These are phyloP conservation scores for Triplophysa tibetana DNA, from an alignment of 2,113 vertebrate species.

Conservation along the genomic window DNA sequence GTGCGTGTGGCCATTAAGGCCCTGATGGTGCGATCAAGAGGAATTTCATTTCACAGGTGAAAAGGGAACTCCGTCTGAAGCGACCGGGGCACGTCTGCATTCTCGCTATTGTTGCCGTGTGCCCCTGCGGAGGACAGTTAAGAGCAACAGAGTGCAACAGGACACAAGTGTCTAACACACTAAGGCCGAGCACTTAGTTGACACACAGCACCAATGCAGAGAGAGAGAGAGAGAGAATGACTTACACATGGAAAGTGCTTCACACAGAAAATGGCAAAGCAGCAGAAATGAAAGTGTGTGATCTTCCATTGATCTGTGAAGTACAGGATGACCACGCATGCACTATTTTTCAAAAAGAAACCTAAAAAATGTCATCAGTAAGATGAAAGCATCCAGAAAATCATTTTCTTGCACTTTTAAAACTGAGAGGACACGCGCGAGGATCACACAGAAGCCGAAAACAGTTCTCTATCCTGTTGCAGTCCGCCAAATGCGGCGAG, in stretches of 20 bases:
- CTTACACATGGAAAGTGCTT: not conserved
- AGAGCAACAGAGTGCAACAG: conserved; percentile 34
- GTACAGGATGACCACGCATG: no score
- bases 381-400: not conserved
- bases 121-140: conserved; percentile 16
- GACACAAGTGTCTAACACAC: conserved; percentile 29
- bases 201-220: conserved; percentile 17
- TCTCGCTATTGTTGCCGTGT: not conserved
- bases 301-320: no score
- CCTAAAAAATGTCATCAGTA: not conserved
- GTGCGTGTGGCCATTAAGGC: not conserved
- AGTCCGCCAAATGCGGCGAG: no score
- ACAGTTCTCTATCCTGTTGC: no score
- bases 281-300: not conserved
- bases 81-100: not conserved
- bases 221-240: conserved; percentile 6
- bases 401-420: no score
- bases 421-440: no score
- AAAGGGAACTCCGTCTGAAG: conserved; percentile 9
- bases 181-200: conserved; percentile 9
- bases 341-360: not conserved
- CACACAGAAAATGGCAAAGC: not conserved
- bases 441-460: no score
- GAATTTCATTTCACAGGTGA: conserved; percentile 31
- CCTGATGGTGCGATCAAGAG: not conserved